Evolutionary conservation across 2,113 vertebrate species (phyloP).

Genomic region (Excalfactoria chinensis): DNA sequence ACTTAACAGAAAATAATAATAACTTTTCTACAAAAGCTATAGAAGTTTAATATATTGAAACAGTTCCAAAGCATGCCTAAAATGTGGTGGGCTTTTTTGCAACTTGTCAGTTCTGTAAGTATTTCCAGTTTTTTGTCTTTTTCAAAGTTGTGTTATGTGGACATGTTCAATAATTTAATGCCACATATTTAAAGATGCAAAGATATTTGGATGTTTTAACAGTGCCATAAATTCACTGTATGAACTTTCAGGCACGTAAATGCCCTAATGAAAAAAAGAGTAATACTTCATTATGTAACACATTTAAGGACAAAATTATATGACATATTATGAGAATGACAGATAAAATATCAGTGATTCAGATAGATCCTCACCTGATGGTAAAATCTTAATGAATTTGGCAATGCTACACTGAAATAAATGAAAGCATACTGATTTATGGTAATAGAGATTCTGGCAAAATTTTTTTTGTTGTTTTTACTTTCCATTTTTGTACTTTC

Average conservation of each 20-base stretch:
- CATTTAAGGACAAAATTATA: background rate
- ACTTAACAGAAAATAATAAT: background rate
- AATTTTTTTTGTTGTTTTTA: background rate
- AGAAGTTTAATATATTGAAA: background rate
- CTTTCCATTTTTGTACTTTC: background rate
- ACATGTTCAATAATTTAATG: background rate
- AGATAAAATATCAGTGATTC: background rate
- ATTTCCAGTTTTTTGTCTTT: background rate
- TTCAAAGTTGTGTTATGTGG: background rate
- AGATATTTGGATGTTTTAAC: background rate
- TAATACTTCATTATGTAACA: background rate
- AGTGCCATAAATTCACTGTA: background rate
- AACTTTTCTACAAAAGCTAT: background rate
- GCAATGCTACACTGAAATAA: background rate
- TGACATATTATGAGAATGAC: background rate
- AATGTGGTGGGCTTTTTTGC: background rate
- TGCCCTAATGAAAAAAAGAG: background rate
- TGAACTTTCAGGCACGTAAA: background rate
- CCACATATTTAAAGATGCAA: background rate
- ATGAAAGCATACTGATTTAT: background rate
- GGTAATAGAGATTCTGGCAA: slow-evolving; percentile 24
- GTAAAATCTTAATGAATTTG: background rate
- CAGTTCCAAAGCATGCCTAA: background rate
- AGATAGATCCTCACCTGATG: background rate
- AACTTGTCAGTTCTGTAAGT: background rate